Base-by-base conservation (phyloP, 2,113 vertebrate genomes). In the Neoarius graeffei region DNA sequence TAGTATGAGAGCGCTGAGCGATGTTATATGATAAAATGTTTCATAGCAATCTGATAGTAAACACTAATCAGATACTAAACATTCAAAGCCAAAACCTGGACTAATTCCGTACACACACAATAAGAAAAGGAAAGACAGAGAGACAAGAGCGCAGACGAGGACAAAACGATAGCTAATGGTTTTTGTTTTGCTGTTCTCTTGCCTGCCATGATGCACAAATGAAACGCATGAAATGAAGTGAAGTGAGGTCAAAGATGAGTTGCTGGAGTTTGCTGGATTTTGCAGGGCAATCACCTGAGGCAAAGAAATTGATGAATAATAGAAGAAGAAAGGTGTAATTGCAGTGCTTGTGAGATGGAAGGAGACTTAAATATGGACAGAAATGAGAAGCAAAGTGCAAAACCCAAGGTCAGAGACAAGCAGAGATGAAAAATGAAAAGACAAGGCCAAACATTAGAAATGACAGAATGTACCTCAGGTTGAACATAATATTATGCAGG, bases 181-280 rank as follows among this genome's bases (percentile, higher is more conserved):
- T 71, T 83, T 73, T 67, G 84, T 57, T 30, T 56, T 48, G 27
- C 77, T 54, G 42, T 69, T 74, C 48, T 80, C 60, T 48, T 20
- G 52, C 69, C 69, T 88, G 77, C 79, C 52, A 54, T 19, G 35
- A 86, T 83, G 71, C 25, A 50, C 69, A 81, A 25, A 74, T 59
- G 73, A 82, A 64, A 79, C 81, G 20, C 5, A 10, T 42, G 77
- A 81, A 74, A 35, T 42, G 35, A 60, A 23, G 30, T 35, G 50
- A 19, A 85, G 83, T 84, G 86, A 85, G 81, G 86, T 89, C 0
- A 83, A 83, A 83, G 81, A 60, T 20, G 79, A 59, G 15, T 30
- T 62, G 81, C 59, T 64, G 20, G 25, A 62, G 57, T 62, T 62
- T 19, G 66, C 66, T 35, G 67, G 30, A 42, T 54, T 69, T 84